Percentiles rank a stretch among this genome's conserved stretches.
These are phyloP conservation scores for Drosophila triauraria DNA, from an alignment of 1,140 invertebrate species.

Conservation along the genomic window DNA sequence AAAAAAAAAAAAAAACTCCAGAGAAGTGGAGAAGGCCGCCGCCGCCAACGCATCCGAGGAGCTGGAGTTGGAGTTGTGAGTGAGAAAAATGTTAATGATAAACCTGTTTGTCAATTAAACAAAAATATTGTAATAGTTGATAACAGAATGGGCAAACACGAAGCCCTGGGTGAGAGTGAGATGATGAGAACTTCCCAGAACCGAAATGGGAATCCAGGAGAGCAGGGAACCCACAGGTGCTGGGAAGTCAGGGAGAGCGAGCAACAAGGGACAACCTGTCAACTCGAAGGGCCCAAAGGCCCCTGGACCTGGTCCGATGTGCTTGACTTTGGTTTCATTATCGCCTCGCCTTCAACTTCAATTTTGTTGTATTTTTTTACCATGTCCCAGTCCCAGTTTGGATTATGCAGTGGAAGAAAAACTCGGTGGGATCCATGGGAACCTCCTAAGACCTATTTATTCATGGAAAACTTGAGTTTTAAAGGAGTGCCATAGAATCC, in stretches of 20 bases:
- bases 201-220: conserved; percentile 24
- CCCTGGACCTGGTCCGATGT: conserved; percentile 60
- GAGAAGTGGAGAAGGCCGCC: conserved; percentile 26
- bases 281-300: conserved; percentile 68
- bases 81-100: conserved; percentile 75
- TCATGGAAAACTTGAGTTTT: neutral
- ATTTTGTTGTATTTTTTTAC: conserved; percentile 19
- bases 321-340: conserved; percentile 78
- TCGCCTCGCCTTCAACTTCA: conserved; percentile 66
- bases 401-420: conserved; percentile 13
- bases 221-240: neutral
- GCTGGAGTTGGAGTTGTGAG: conserved; percentile 25
- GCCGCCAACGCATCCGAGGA: conserved; percentile 55
- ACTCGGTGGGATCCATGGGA: neutral
- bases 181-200: conserved; percentile 78
- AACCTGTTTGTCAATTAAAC: conserved; percentile 84
- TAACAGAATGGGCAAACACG: conserved; percentile 77
- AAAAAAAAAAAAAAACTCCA: neutral
- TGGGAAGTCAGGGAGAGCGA: conserved; percentile 3
- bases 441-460: neutral
- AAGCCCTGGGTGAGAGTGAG: conserved; percentile 30
- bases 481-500: too few species aligned
- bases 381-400: conserved; percentile 21
- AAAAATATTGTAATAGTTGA: conserved; percentile 83
- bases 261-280: conserved; percentile 67